Percentiles rank a stretch among this genome's conserved stretches.
Conservation (phyloP, 2,797 vertebrate species). For the Glyptemys insculpta region DNA sequence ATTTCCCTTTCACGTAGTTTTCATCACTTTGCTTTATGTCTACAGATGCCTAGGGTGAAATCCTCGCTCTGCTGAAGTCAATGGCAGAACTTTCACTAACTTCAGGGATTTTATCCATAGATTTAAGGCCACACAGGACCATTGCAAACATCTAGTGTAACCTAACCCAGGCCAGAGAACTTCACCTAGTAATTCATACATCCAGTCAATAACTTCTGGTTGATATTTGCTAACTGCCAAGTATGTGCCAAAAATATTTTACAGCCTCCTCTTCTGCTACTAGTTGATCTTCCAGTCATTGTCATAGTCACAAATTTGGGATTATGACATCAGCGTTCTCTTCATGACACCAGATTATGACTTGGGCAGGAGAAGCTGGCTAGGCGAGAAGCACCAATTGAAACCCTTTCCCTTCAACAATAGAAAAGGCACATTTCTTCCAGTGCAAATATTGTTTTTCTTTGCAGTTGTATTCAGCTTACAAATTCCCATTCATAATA, state of each 20-base stretch:
- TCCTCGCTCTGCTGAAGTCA: neutral
- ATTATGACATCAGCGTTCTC: neutral
- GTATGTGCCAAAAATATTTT: neutral
- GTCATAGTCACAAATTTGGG: neutral
- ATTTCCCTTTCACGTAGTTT: neutral
- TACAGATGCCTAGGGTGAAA: neutral
- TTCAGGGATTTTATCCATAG: neutral
- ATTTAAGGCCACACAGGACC: neutral
- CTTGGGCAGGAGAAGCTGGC: neutral
- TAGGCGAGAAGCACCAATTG: neutral
- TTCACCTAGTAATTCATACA: neutral
- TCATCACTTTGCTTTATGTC: neutral
- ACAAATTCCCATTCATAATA: neutral
- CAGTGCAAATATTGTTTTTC: neutral
- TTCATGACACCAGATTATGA: neutral
- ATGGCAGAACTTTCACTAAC: neutral
- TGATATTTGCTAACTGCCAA: neutral
- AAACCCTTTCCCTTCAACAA: slow-evolving; percentile 36
- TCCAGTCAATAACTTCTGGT: neutral
- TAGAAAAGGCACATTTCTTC: neutral
- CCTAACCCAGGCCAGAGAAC: neutral
- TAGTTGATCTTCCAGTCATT: neutral
- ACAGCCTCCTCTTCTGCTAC: neutral
- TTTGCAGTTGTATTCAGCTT: neutral
- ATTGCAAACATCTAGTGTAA: neutral